Evolutionary conservation across 2,797 vertebrate species (phyloP).

Genomic region (Sebastes melanostomus): DNA sequence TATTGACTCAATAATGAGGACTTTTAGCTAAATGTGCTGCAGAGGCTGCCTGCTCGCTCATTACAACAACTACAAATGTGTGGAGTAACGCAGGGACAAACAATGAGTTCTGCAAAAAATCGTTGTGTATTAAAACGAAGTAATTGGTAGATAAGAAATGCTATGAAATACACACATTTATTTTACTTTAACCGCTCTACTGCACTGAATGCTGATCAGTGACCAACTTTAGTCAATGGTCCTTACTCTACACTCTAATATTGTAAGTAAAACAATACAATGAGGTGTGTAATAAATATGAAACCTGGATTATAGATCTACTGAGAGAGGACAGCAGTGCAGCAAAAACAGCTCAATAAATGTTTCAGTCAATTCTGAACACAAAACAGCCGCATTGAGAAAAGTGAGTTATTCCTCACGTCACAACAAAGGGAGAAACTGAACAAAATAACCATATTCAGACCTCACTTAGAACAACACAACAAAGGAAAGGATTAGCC

Average conservation of each 20-base stretch:
- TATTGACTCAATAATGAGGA: neutral
- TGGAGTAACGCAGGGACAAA: neutral
- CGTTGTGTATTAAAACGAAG: neutral
- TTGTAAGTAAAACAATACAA: neutral
- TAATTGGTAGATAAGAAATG: neutral
- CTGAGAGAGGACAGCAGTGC: neutral
- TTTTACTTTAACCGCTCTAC: neutral
- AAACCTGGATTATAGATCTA: neutral
- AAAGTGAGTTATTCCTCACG: neutral
- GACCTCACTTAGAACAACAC: neutral
- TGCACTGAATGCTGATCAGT: neutral
- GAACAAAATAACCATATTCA: slow-evolving; percentile 9
- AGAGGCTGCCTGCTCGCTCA: neutral
- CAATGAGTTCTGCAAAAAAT: neutral
- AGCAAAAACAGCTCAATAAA: neutral
- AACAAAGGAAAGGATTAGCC: slow-evolving; percentile 12
- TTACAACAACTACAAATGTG: neutral
- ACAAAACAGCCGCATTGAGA: neutral
- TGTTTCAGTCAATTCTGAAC: neutral
- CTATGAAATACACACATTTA: neutral
- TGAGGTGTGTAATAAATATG: neutral
- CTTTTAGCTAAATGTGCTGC: neutral
- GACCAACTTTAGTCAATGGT: neutral
- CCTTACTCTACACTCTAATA: neutral
- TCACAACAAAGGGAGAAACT: neutral